Evolutionary conservation across 2,888 invertebrate species (phyloP), one percentile per base, ranked within the genome.

Genomic region (Oasisia sp.): DNA sequence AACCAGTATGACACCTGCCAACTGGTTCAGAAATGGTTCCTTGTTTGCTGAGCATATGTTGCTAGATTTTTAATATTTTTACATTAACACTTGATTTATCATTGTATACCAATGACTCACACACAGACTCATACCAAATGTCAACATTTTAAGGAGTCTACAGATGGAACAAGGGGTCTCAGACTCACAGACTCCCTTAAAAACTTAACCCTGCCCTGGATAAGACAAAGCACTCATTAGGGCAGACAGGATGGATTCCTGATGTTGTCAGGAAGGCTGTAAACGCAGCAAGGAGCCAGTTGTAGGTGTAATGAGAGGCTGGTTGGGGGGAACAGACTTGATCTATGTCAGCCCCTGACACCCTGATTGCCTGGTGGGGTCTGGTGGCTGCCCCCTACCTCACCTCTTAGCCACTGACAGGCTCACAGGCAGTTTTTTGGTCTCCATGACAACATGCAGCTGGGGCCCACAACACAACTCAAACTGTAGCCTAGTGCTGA

Each of bases 381-480:
- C 14, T 74, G 27, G 74, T 74, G 19, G 27, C 74, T 74, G 74
- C 74, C 74, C 74, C n/a, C 11, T 3, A n/a, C n/a, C 11, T n/a
- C 74, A 74, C 74, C 74, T 74, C 74, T 38, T n/a, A 74, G 74
- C n/a, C 74, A 74, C 27, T 74, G 74, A 74, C 74, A 74, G 74
- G 74, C 4, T 38, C 74, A 74, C 19, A 74, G 27, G 74, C 74
- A 27, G 74, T 74, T 74, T 74, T 74, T 74, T 74, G 27, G n/a
- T 74, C 74, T 3, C 27, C 74, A 74, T 74, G 74, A 74, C 74
- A 74, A 74, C 74, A 74, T 74, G 74, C 74, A 74, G 74, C 74
- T 74, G 74, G 74, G 74, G 74, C 27, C 5, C n/a, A 74, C 27
- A 74, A 74, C 19, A n/a, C 74, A 74, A 74, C 74, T 74, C 74